Percentiles rank a stretch among this genome's conserved stretches.
Conservation (phyloP, 2,113 vertebrate genomes). For the Euleptes europaea region DNA sequence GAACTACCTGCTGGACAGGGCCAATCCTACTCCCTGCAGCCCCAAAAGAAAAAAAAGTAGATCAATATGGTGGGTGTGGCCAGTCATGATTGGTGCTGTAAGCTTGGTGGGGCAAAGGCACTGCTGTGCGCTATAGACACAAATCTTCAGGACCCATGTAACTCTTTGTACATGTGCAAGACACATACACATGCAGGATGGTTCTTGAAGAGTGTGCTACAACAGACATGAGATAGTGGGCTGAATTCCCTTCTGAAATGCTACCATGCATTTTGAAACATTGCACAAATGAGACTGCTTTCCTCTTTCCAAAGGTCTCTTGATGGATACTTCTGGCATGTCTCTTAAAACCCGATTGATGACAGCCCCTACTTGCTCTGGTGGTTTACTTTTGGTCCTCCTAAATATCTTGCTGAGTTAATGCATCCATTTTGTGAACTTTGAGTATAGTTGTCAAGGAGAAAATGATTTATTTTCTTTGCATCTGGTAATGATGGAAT, state of each 20-base stretch:
- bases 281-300: background rate
- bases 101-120: too few species aligned
- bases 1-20: too few species aligned
- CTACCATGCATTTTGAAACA: background rate
- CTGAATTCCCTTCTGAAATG: background rate
- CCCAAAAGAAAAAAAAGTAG: too few species aligned
- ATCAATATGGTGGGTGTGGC: too few species aligned
- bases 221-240: background rate
- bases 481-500: constrained; percentile 19
- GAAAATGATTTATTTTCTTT: constrained; percentile 22
- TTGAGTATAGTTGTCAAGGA: background rate
- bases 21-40: too few species aligned
- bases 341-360: constrained; percentile 8
- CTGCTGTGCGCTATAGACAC: too few species aligned
- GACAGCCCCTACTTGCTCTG: background rate
- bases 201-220: background rate
- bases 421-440: background rate
- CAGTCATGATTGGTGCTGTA: too few species aligned
- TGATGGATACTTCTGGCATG: background rate
- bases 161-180: background rate
- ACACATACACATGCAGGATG: background rate
- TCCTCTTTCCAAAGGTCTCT: too few species aligned
- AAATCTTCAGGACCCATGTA: too few species aligned
- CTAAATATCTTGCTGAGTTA: constrained; percentile 11
- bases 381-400: constrained; percentile 15